Percentiles rank a stretch among this genome's conserved stretches.
These are phyloP conservation scores for Aethina tumida DNA, from an alignment of 1,140 invertebrate genomes.

Conservation along the genomic window DNA sequence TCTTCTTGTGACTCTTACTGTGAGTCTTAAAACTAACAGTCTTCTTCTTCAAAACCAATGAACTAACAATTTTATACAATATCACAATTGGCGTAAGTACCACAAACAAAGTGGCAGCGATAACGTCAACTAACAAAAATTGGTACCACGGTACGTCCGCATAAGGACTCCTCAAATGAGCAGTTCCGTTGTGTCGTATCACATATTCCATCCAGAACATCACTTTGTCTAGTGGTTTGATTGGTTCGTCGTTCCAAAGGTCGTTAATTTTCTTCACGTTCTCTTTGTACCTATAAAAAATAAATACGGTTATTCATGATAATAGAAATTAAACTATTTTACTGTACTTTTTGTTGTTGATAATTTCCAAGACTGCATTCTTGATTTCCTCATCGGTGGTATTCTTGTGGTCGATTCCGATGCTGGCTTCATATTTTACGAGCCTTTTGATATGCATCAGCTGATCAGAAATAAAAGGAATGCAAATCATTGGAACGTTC, in stretches of 20 bases:
- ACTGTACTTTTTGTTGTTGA: slow-evolving; percentile 11
- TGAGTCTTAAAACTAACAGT: no score
- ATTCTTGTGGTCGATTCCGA: slow-evolving; percentile 23
- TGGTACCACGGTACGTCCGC: slow-evolving; percentile 44
- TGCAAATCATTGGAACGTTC: slow-evolving; percentile 45
- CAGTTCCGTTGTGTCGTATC: slow-evolving; percentile 42
- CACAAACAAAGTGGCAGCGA: no score
- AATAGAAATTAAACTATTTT: no score
- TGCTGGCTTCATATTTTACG: slow-evolving; percentile 24
- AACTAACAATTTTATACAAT: no score
- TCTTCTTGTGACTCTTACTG: no score
- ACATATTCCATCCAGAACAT: slow-evolving; percentile 55
- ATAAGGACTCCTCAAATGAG: slow-evolving; percentile 40
- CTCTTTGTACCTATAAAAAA: slow-evolving; percentile 7
- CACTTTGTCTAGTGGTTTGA: slow-evolving; percentile 41
- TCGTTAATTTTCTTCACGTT: slow-evolving; percentile 4
- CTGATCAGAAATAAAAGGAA: slow-evolving; percentile 35
- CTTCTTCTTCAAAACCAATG: no score
- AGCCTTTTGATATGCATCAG: slow-evolving; percentile 20
- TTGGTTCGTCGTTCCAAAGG: slow-evolving; percentile 38
- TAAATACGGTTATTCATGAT: no score
- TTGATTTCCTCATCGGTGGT: slow-evolving; percentile 26
- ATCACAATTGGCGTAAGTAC: no score
- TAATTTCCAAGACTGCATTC: slow-evolving; percentile 21
- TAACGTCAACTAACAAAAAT: no score